Percentiles rank a stretch among this genome's conserved stretches.
Conservation (phyloP, 2,797 vertebrate species). For the Hoplostethus atlanticus region DNA sequence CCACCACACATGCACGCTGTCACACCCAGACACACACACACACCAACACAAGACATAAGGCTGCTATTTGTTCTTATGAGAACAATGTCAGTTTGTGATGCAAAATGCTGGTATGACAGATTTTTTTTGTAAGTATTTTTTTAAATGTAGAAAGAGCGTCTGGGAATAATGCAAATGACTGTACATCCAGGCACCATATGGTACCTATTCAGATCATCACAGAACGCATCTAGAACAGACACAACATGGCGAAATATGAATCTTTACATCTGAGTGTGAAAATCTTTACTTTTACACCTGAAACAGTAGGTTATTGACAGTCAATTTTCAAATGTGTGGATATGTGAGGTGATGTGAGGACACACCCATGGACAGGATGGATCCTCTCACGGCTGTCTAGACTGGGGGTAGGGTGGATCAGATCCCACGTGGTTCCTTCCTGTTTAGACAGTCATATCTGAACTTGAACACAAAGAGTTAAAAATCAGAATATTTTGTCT, state of each 20-base stretch:
- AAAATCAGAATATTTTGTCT: neutral
- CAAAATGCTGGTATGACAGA: constrained; percentile 24
- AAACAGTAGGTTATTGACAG: neutral
- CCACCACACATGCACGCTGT: constrained; percentile 30
- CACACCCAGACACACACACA: constrained; percentile 7
- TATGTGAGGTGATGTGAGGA: constrained; percentile 28
- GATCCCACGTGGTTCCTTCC: too few species aligned
- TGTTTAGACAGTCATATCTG: too few species aligned
- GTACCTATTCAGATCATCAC: constrained; percentile 54
- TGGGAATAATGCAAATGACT: constrained; percentile 46
- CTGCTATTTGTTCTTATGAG: constrained; percentile 43
- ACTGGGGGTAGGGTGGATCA: too few species aligned
- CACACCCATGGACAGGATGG: constrained; percentile 10
- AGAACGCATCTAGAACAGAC: constrained; percentile 43
- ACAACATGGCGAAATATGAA: constrained; percentile 9
- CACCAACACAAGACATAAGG: constrained; percentile 17
- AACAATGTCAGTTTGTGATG: constrained; percentile 31
- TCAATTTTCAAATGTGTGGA: constrained; percentile 26
- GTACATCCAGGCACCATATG: constrained; percentile 28
- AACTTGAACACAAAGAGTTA: too few species aligned
- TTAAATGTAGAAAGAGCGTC: constrained; percentile 22
- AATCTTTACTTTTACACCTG: constrained; percentile 28
- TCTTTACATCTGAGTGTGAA: constrained; percentile 38
- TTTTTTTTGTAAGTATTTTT: constrained; percentile 4
- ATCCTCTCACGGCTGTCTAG: too few species aligned